Evolutionary conservation across 2,888 invertebrate species (phyloP), one percentile per base, ranked within the genome.

Genomic region (Lymantria monacha): DNA sequence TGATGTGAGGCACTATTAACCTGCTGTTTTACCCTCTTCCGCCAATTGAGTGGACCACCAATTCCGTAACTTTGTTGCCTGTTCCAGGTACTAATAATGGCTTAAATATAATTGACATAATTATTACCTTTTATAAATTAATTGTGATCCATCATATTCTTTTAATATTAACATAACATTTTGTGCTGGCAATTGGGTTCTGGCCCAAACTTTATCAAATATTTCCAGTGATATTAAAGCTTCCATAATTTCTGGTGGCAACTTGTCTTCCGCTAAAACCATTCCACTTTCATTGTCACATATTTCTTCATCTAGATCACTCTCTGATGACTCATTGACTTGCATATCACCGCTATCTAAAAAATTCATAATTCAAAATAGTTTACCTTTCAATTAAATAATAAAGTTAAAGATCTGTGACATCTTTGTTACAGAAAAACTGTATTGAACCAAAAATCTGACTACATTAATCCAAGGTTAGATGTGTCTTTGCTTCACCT

Each of bases 201-300:
- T 91, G 7, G 85, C 80, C 84, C 92, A 91, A 40, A 94, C 92
- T 84, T 94, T 94, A 13, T 92, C 85, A 59, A 95, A 91, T 56
- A 95, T 77, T 47, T 93, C 90, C 48, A 93, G 78, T 8, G 92
- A 91, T 47, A 93, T 85, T 22, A 95, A 87, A 9, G 92, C 93
- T 81, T 95, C 93, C 53, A 93, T 79, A 3, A 95, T 78, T 69
- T 94, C 92, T 33, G 92, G 70, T 0, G 93, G 91, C 30, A 94
- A 63, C 63, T 87, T 92, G 42, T 93, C 93, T 56, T 85, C 87
- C 49, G 85, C 78, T 37, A 80, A 72, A 11, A 82, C 59, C 44
- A 79, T 74, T 43, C 78, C 83, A 52, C 83, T 79, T 55, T 87
- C 92, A 44, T 86, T 92, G 49, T 84, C 87, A 44, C 73, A 75